Evolutionary conservation across 2,113 vertebrate species (phyloP).

Genomic region (Rhagologus leucostigma): DNA sequence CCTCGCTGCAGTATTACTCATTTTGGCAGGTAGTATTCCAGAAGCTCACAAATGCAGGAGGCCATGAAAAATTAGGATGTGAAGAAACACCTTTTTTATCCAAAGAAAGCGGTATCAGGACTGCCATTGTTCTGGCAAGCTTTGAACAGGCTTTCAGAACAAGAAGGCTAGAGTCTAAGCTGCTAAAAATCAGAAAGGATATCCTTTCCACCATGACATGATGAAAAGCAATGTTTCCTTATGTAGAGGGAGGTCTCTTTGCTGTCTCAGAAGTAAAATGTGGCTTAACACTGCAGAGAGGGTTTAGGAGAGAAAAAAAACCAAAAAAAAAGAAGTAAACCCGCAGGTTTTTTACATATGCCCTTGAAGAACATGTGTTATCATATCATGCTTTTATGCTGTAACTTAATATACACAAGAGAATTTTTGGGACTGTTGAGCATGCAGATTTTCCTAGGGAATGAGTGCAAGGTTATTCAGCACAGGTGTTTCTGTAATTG

Average conservation of each 20-base stretch:
- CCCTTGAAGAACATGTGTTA: not conserved
- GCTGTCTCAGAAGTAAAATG: not conserved
- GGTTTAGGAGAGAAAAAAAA: not conserved
- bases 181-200: not conserved
- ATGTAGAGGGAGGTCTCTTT: not conserved
- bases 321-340: not conserved
- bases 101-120: not conserved
- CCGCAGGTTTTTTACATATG: not conserved
- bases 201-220: not conserved
- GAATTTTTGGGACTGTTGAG: conserved; percentile 11
- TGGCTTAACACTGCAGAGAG: not conserved
- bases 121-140: not conserved
- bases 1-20: not conserved
- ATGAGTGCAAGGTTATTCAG: conserved; percentile 35
- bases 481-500: conserved; percentile 51
- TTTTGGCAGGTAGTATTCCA: conserved; percentile 11
- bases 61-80: not conserved
- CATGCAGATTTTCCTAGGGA: conserved; percentile 37
- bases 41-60: not conserved
- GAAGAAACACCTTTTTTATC: not conserved
- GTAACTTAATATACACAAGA: not conserved
- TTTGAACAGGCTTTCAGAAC: not conserved
- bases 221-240: not conserved
- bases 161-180: not conserved
- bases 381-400: not conserved